Evolutionary conservation across 2,888 invertebrate species (phyloP), one percentile per base, ranked within the genome.

Genomic region (Agonum fuliginosum): DNA sequence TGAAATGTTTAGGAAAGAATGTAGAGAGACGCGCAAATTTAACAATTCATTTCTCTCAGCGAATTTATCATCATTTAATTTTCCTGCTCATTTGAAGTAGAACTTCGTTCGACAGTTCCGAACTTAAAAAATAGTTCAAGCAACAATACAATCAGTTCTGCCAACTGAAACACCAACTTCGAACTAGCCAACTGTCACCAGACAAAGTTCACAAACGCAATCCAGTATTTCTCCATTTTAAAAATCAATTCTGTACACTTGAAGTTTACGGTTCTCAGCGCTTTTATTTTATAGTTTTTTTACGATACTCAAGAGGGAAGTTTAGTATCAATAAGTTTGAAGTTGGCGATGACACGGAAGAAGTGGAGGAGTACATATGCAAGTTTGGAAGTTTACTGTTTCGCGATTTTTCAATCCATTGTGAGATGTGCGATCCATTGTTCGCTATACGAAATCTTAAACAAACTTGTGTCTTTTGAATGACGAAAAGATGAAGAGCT

Each of bases 201-300:
- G 27, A 14, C 24, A 54, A 58, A 58, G 30, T 58, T 62, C 30
- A 17, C n/a, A 14, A 30, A 62, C 46, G 17, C 46, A 10, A 62
- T 62, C 58, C 22, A 30, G 19, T 46, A 17, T 46, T 46, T 46
- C 46, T 62, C 65, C 19, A 37, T 65, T 70, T 71, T 54, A 58
- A 72, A 72, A 72, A 72, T 72, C 72, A 72, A 72, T 51, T 58
- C 58, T 30, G 22, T 37, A 34, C 54, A 54, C 54, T 72, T 22
- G 41, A 37, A 54, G 34, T 72, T 41, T 58, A 54, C 72, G 41
- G 22, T 6, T 54, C 37, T 22, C 20, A 37, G 41, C 20, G 58
- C 72, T 72, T 71, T 72, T 72, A 72, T 72, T 72, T 72, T 72
- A 72, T 72, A 72, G 72, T 54, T 34, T 70, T 72, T 72, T 72